A percentile compares a stretch with the other conserved stretches of the same genome.
phyloP scores from a whole-genome alignment of 2,113 vertebrate species.

The Notarius lentiginosus region DNA sequence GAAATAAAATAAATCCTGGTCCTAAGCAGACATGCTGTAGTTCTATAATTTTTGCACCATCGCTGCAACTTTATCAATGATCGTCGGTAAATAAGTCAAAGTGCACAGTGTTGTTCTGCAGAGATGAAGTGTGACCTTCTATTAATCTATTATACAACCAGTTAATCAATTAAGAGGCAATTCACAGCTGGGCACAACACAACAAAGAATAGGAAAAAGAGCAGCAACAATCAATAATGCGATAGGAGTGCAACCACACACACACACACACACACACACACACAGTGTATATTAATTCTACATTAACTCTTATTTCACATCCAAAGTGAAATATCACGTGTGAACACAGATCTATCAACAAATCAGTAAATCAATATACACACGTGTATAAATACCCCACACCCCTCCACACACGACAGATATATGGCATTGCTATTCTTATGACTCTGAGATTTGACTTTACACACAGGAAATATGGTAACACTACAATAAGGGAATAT shows the following conservation, averaged over 20 bases:
- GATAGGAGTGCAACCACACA: slow-evolving; percentile 34
- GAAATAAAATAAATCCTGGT: neutral
- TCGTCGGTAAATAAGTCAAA: slow-evolving; percentile 23
- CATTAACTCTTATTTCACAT: slow-evolving; percentile 26
- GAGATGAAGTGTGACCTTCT: slow-evolving; percentile 38
- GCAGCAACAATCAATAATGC: slow-evolving; percentile 46
- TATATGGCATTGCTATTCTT: neutral
- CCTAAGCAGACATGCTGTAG: neutral
- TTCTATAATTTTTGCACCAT: neutral
- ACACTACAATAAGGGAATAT: neutral
- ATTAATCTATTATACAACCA: slow-evolving; percentile 45
- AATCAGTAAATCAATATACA: neutral
- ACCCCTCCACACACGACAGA: neutral
- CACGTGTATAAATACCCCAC: neutral
- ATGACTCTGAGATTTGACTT: neutral
- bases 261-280: slow-evolving; percentile 42
- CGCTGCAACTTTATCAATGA: neutral
- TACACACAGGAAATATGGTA: neutral
- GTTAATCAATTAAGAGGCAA: slow-evolving; percentile 46
- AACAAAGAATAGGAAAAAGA: neutral
- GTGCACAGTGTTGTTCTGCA: slow-evolving; percentile 30
- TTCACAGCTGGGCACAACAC: slow-evolving; percentile 13
- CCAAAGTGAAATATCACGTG: slow-evolving; percentile 41
- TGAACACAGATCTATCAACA: slow-evolving; percentile 6
- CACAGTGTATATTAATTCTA: neutral